phyloP scores from a whole-genome alignment of 2,888 invertebrate genomes.

The Rapana venosa region DNA sequence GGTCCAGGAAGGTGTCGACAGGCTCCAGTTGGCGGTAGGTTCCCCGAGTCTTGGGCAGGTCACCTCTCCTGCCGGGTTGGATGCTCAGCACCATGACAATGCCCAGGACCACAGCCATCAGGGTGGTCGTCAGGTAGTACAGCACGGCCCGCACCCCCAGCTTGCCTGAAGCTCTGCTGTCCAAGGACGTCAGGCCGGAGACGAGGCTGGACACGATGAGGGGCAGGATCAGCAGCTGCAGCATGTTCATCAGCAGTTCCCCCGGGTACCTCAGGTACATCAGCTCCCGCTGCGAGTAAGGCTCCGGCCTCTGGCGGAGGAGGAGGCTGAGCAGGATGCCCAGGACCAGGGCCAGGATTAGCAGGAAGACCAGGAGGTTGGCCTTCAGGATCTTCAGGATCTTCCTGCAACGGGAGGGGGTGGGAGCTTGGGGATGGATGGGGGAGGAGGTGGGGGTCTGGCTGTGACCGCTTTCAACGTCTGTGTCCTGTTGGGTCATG shows the following conservation, averaged over 20 bases:
- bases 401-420: constrained; percentile 31
- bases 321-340: constrained; percentile 82
- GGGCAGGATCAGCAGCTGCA: constrained; percentile 86
- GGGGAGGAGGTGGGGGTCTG: background rate
- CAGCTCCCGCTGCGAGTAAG: constrained; percentile 84
- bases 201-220: constrained; percentile 84
- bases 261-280: constrained; percentile 84
- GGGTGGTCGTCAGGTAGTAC: constrained; percentile 94
- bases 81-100: constrained; percentile 93
- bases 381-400: constrained; percentile 36
- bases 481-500: background rate
- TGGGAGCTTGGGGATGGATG: background rate
- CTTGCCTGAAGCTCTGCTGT: constrained; percentile 86
- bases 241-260: constrained; percentile 84
- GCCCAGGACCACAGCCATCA: constrained; percentile 93
- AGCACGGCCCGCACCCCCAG: constrained; percentile 90
- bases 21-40: constrained; percentile 49
- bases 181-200: constrained; percentile 89
- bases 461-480: background rate
- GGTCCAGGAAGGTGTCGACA: constrained; percentile 58
- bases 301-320: constrained; percentile 79
- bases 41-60: constrained; percentile 21
- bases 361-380: constrained; percentile 82
- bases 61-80: constrained; percentile 83
- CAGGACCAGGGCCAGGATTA: constrained; percentile 81